Percentiles rank a stretch among this genome's conserved stretches.
Conservation (phyloP, 2,113 vertebrate genomes). For the Sylvilagus bachmani region DNA sequence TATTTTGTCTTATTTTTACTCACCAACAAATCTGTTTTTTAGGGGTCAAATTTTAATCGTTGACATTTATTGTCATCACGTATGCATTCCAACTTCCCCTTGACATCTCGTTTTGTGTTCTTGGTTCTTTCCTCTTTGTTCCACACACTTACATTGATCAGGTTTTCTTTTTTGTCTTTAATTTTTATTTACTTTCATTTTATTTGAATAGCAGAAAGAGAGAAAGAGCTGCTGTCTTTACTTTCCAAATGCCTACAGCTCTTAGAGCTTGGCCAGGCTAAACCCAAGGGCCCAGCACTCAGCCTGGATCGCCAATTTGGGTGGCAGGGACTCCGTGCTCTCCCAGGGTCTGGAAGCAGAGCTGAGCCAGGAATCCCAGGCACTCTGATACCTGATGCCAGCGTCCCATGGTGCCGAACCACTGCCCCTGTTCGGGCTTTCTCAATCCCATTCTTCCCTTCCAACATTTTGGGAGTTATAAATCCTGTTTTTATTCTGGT, state of each 20-base stretch:
- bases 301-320: too few species aligned
- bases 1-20: not conserved
- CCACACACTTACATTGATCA: not conserved
- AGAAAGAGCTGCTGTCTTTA: too few species aligned
- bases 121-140: not conserved
- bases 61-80: not conserved
- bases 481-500: not conserved
- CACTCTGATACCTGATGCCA: too few species aligned
- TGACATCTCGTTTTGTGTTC: not conserved
- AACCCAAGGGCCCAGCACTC: too few species aligned
- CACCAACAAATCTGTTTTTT: not conserved
- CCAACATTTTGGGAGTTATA: not conserved
- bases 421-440: not conserved
- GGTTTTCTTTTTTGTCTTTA: not conserved
- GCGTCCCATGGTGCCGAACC: not conserved
- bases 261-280: too few species aligned
- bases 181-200: too few species aligned
- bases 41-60: conserved; percentile 18
- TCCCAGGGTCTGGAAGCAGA: too few species aligned
- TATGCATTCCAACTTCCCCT: not conserved
- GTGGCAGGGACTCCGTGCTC: too few species aligned
- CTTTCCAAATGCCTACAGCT: too few species aligned
- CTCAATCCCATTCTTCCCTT: not conserved
- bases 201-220: too few species aligned
- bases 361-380: too few species aligned